A percentile compares a stretch with the other conserved stretches of the same genome.
These are phyloP conservation scores for Pseudomyrmex concolor DNA, from an alignment of 1,140 invertebrate species.

Conservation along the genomic window DNA sequence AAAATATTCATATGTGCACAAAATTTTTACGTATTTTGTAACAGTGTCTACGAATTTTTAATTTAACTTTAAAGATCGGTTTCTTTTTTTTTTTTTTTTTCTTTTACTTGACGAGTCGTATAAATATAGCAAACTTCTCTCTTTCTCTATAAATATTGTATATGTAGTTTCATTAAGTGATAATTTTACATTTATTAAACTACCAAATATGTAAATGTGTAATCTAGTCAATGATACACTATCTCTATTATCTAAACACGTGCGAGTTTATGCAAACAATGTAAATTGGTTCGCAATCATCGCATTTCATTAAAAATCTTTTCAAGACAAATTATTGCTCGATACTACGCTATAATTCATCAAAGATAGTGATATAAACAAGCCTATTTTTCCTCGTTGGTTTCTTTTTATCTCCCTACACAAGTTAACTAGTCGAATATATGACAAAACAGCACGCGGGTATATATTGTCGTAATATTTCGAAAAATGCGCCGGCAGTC, in stretches of 20 bases:
- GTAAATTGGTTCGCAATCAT: background rate
- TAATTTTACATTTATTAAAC: background rate
- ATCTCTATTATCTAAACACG: background rate
- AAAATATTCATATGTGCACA: background rate
- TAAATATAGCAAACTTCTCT: too few species aligned
- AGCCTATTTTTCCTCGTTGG: background rate
- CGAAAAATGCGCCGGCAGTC: constrained; percentile 75
- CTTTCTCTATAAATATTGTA: background rate
- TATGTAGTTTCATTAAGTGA: background rate
- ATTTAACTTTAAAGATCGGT: background rate
- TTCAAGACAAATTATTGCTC: constrained; percentile 13
- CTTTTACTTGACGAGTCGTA: background rate
- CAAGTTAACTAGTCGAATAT: constrained; percentile 4
- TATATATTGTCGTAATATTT: constrained; percentile 79
- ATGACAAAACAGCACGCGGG: constrained; percentile 62
- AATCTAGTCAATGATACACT: background rate
- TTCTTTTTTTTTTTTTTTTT: too few species aligned
- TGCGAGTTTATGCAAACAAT: background rate
- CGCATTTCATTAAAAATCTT: background rate
- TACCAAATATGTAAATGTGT: background rate
- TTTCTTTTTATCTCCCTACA: background rate
- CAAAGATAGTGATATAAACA: constrained; percentile 40
- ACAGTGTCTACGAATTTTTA: background rate
- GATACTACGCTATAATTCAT: constrained; percentile 47
- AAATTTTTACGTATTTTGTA: background rate